Base-by-base conservation (phyloP, 2,113 vertebrate species). In the Motacilla alba region DNA sequence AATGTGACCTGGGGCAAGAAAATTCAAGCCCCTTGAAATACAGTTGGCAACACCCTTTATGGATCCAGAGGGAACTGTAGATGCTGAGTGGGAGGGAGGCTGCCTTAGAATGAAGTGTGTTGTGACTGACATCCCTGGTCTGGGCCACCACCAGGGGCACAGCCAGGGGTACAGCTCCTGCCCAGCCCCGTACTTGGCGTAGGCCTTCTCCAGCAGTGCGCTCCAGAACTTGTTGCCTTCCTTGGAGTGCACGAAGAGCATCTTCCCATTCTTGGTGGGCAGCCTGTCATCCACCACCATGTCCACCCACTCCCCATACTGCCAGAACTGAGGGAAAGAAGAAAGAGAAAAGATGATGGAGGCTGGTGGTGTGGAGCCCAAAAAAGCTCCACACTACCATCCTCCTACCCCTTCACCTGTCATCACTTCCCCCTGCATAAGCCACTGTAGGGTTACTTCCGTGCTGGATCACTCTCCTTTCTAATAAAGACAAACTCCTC, bases 141-240 rank as follows among this genome's bases (percentile, higher is more conserved):
- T 11, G 10, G 12, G 24, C 66, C 75, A 24, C 14, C 60, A 59
- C 11, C 67, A 21, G 41, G 27, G 37, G 9, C 1, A 4, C 27
- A 68, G 50, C 23, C 60, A 20, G 53, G 33, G 50, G 16, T 1
- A 4, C n/a, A 69, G 52, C 30, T 41, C 37, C 62, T 18, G 6
- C 30, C 50, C 23, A 59, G 22, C 27, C 70, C 85, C 97, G 5
- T 95, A 98, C 98, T 98, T 98, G 89, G 98, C 98, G 0, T 98
- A 98, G 90, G 98, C 98, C n/a, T 98, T 98, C 97, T 99, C 98
- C 97, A 99, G 80, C 74, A 99, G 90, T 0, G 97, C 97, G 0
- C 98, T 98, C 98, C 98, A 99, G 97, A 98, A 98, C 63, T 98
- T 98, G 0, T 23, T 96, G 64, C 97, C 92, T 31, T 98, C 98